Conservation (phyloP, 2,113 vertebrate genomes). For the Brienomyrus brachyistius region DNA sequence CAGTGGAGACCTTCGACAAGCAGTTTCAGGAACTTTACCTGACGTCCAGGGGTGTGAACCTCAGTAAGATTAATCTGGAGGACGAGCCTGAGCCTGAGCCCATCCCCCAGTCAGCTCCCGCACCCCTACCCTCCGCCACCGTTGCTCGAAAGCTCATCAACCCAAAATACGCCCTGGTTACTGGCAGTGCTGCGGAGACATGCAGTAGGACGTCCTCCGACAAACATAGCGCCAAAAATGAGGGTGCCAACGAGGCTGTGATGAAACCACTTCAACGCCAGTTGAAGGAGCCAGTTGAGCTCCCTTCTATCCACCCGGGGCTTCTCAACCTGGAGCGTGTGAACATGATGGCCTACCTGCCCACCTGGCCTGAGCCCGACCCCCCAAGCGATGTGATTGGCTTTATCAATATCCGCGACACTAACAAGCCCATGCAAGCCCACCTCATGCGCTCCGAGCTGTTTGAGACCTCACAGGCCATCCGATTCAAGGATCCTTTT, state of each 20-base stretch:
- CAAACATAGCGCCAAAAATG: constrained; percentile 61
- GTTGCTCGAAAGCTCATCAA: constrained; percentile 84
- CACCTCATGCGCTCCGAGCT: constrained; percentile 65
- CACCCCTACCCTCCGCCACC: constrained; percentile 56
- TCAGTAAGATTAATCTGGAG: constrained; percentile 71
- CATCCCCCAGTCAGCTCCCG: constrained; percentile 42
- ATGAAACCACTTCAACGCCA: constrained; percentile 39
- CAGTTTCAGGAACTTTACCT: constrained; percentile 91
- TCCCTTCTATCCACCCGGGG: constrained; percentile 68
- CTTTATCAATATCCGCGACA: constrained; percentile 85
- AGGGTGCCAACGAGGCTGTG: constrained; percentile 46
- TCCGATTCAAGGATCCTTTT: constrained; percentile 59
- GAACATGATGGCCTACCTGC: constrained; percentile 88
- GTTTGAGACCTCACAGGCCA: constrained; percentile 70
- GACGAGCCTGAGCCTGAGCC: constrained; percentile 77
- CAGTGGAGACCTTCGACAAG: constrained; percentile 85
- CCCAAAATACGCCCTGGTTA: constrained; percentile 87
- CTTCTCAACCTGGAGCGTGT: constrained; percentile 77
- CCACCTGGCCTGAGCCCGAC: constrained; percentile 89
- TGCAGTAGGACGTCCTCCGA: constrained; percentile 65
- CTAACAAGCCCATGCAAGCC: constrained; percentile 54
- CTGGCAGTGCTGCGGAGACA: constrained; percentile 58
- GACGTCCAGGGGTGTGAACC: constrained; percentile 75
- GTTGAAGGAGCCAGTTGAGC: constrained; percentile 34
- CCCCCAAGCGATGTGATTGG: constrained; percentile 87